Evolutionary conservation across 2,888 invertebrate species (phyloP), one percentile per base, ranked within the genome.

Genomic region (Leptinotarsa tumamoca): DNA sequence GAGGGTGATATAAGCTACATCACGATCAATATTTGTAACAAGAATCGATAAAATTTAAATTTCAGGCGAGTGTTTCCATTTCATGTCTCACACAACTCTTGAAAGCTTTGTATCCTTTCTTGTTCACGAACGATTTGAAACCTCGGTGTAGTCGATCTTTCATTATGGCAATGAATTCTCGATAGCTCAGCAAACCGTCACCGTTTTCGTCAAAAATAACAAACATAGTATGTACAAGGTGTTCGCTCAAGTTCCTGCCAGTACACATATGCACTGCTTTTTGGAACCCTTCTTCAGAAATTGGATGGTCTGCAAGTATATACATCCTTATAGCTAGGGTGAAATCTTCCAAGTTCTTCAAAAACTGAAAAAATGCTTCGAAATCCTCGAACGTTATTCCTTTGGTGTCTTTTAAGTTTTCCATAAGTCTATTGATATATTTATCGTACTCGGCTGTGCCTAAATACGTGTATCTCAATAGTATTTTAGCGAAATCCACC

Each of bases 81-180:
- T 78, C 76, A 67, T 76, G 78, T 70, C 74, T 76, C 4, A 77
- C 67, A 49, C 77, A 77, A 7, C 67, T 67, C 67, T 75, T 77
- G 27, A 77, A 98, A 7, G 96, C 95, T 81, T 96, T 96, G 96
- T 97, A 97, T 43, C 96, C 96, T 89, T 96, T 96, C 83, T 94
- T 94, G 88, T 95, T 95, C 54, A 95, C 93, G 84, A 94, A 95
- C 0, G 96, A 95, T 97, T 96, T 97, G 87, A 98, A 96, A 68
- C 98, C 98, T 77, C 99, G 91, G 88, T 98, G 98, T 75, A 98
- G 90, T 66, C 98, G 92, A 89, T 99, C 98, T 90, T 97, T 97
- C 98, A 99, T 99, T 84, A 99, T 98, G 72, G 97, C 98, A 79
- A 99, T 97, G 89, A 99, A 99, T 90, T 99, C 99, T 86, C 96